Percentiles rank a stretch among this genome's conserved stretches.
phyloP scores from a whole-genome alignment of 2,888 invertebrate species.

The Girardia tigrina region DNA sequence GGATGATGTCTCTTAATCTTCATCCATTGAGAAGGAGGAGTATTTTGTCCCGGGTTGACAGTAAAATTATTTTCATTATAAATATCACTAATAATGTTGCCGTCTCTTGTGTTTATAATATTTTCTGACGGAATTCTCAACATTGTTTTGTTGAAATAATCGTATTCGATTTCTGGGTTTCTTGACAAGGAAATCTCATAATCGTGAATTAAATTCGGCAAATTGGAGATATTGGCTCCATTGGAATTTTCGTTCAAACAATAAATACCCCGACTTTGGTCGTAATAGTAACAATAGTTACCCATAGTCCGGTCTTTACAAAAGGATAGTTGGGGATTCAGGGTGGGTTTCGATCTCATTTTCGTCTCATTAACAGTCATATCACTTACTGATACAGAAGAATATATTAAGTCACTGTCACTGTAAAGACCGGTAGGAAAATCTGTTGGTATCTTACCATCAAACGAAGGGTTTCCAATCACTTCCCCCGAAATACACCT shows the following conservation, averaged over 20 bases:
- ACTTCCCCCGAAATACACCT: not conserved
- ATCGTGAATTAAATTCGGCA: constrained; percentile 3
- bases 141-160: not conserved
- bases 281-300: constrained; percentile 8
- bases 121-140: constrained; percentile 9
- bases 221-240: not conserved
- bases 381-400: not conserved
- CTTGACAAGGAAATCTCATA: not conserved
- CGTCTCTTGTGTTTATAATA: not conserved
- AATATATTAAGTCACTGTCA: not conserved
- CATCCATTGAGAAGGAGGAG: not conserved
- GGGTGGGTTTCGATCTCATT: not conserved
- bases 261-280: not conserved
- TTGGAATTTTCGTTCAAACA: constrained; percentile 9
- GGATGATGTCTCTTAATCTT: not conserved
- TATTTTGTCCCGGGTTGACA: not conserved
- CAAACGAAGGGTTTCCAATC: not conserved
- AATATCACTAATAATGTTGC: not conserved
- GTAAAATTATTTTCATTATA: constrained; percentile 4
- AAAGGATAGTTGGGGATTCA: not conserved
- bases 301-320: not conserved
- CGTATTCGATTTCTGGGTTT: not conserved
- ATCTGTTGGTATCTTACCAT: not conserved
- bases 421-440: not conserved
- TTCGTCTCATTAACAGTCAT: too few relatives aligned